Conservation (phyloP, 2,888 invertebrate genomes). For the Drosophila meridiana region DNA sequence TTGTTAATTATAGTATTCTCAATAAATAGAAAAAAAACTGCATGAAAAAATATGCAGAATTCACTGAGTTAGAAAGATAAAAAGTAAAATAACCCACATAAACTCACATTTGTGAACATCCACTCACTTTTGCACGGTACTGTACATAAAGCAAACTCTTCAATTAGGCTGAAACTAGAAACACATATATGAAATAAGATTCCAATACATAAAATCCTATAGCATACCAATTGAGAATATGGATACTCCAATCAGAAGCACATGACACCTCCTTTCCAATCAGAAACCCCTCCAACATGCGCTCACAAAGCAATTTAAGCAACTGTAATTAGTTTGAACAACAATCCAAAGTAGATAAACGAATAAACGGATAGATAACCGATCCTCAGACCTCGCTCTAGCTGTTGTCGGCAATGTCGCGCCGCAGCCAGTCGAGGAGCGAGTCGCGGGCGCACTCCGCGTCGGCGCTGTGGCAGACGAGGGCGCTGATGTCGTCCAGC, state of each 20-base stretch:
- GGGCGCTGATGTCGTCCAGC: constrained; percentile 54
- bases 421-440: constrained; percentile 72
- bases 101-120: too few species aligned
- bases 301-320: constrained; percentile 41
- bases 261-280: background rate
- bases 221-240: too few species aligned
- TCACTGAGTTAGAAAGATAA: too few species aligned
- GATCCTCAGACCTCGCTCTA: background rate
- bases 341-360: background rate
- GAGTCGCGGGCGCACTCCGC: constrained; percentile 67
- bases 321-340: constrained; percentile 25
- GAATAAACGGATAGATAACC: background rate
- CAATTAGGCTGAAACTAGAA: too few species aligned
- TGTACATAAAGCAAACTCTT: too few species aligned
- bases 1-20: too few species aligned
- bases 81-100: too few species aligned
- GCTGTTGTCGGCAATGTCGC: constrained; percentile 70
- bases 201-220: too few species aligned
- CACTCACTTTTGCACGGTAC: too few species aligned
- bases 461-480: constrained; percentile 61
- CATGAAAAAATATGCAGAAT: too few species aligned
- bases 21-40: too few species aligned
- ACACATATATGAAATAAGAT: too few species aligned
- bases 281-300: background rate
- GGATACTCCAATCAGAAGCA: background rate